Evolutionary conservation across 2,797 vertebrate species (phyloP).

Genomic region (Hozukius guyotensis): DNA sequence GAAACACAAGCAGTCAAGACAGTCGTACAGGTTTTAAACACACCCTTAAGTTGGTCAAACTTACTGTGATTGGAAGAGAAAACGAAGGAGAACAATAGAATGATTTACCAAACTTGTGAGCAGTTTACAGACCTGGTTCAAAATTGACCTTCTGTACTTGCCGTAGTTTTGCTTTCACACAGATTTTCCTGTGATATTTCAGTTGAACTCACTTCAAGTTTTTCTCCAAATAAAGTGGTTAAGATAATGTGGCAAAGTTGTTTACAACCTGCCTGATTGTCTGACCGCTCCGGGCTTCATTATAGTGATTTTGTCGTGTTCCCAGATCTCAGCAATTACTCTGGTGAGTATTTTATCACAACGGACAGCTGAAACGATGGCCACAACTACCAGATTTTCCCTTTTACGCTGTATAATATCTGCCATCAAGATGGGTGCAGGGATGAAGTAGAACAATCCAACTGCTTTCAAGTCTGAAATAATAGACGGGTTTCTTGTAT

Average conservation of each 20-base stretch:
- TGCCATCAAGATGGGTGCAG: background rate
- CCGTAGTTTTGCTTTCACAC: background rate
- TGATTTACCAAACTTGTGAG: background rate
- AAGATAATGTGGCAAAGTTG: background rate
- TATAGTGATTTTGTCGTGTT: background rate
- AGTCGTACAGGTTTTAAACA: background rate
- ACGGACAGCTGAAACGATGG: background rate
- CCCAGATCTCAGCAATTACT: background rate
- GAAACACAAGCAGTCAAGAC: background rate
- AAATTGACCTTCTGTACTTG: background rate
- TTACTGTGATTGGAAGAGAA: background rate
- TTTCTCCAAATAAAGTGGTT: background rate
- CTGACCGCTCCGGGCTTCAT: background rate
- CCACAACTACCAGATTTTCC: background rate
- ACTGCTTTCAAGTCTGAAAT: background rate
- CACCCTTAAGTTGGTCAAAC: background rate
- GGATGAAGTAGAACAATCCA: background rate
- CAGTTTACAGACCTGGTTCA: background rate
- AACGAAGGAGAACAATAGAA: background rate
- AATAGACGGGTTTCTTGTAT: too few species aligned
- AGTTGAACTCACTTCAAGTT: background rate
- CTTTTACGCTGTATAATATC: background rate
- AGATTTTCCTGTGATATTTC: background rate
- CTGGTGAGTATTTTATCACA: background rate
- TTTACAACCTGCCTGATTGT: background rate